Base-by-base conservation (phyloP, 2,797 vertebrate genomes). In the Argyrosomus regius region DNA sequence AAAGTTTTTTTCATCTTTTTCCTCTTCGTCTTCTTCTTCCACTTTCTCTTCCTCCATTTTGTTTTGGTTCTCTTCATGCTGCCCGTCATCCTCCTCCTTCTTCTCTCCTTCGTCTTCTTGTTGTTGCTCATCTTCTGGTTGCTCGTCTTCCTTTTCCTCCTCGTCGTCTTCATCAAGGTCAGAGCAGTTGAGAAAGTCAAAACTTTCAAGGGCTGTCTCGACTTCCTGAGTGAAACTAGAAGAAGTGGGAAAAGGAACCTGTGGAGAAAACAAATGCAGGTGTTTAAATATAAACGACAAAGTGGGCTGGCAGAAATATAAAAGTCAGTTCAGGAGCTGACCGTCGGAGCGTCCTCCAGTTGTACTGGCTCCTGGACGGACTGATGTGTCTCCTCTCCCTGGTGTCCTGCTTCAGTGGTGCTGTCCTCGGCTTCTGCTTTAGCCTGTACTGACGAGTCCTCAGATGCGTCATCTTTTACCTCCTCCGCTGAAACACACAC, bases 141-240 rank as follows among this genome's bases (percentile, higher is more conserved):
- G 78, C 14, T 97, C 94, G 0, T 96, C 24, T 3, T 80, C 58
- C 49, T 71, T 71, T 31, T 76, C 64, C 3, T 90, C 92, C 7
- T 94, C 89, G 0, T 92, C 84, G 63, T 96, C 86, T 24, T 99
- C 97, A 0, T 98, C 97, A 6, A 96, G 92, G 86, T 98, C 97
- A 0, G 97, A 96, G 41, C 95, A 95, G 89, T 98, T 97, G 77
- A 99, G 97, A 85, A 99, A 99, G 92, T 98, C 97, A 18, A 99
- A 99, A 87, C 98, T 99, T 91, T 97, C 98, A 8, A 99, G 96
- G 0, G 97, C 98, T 0, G 97, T 97, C 83, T 99, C 97, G 26
- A 99, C 97, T 0, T 98, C 97, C 87, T 97, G 95, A 82, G 94
- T 99, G 76, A 99, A 96, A 81, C 98, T 99, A 65, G 96, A 92